Conservation (phyloP, 2,113 vertebrate species). For the Coracopsis vasa region DNA sequence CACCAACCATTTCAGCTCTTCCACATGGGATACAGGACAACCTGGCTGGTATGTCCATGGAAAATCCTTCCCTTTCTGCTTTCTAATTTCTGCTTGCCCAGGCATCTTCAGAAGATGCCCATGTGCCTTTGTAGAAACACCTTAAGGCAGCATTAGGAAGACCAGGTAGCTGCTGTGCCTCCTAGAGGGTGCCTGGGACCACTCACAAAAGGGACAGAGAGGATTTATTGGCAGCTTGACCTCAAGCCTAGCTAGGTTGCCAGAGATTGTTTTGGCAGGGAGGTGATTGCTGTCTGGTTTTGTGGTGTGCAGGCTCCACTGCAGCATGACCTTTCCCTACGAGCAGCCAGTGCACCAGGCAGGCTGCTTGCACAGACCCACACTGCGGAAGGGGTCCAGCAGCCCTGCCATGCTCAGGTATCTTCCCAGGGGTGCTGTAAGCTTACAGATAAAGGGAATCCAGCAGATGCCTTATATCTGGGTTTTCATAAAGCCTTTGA, state of each 20-base stretch:
- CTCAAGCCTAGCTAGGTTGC: rapidly evolving
- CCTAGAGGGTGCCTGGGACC: neutral
- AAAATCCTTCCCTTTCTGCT: neutral
- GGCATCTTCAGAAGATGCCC: neutral
- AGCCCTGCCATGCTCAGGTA: too few relatives aligned
- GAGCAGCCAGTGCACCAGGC: neutral
- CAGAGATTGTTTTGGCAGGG: neutral
- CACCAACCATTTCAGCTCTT: neutral
- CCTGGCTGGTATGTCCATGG: neutral
- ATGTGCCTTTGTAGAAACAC: neutral
- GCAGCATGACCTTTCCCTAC: rapidly evolving
- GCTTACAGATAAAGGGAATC: neutral
- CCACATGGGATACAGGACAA: neutral
- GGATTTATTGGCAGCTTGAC: neutral
- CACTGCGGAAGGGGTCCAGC: rapidly evolving
- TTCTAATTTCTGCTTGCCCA: neutral
- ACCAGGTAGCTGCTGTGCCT: neutral
- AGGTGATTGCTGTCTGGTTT: neutral
- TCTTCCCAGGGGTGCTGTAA: neutral
- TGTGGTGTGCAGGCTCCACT: rapidly evolving
- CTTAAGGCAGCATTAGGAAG: neutral
- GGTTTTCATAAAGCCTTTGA: neutral
- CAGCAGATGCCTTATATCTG: rapidly evolving
- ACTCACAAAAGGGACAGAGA: neutral
- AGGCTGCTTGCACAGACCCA: neutral